Percentiles rank a stretch among this genome's conserved stretches.
These are phyloP conservation scores for Helicoverpa assulta DNA, from an alignment of 2,888 invertebrate genomes.

Conservation along the genomic window DNA sequence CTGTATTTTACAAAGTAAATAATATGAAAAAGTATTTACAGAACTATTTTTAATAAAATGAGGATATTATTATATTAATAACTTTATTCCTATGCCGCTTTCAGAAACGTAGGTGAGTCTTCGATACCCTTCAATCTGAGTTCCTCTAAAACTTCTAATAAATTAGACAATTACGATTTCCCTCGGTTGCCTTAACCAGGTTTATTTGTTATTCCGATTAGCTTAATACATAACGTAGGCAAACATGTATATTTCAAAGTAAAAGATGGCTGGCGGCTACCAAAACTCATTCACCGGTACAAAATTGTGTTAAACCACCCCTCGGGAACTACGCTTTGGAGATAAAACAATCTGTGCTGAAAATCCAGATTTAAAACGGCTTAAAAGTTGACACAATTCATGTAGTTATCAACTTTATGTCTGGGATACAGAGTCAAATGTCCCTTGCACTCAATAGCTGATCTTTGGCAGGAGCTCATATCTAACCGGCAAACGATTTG, in stretches of 20 bases:
- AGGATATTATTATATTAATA: too few relatives aligned
- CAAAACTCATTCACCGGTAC: constrained; percentile 90
- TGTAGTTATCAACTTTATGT: constrained; percentile 33
- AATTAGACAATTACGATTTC: too few relatives aligned
- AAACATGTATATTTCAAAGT: constrained; percentile 55
- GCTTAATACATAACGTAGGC: constrained; percentile 40
- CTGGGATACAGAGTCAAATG: neutral
- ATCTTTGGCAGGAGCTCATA: constrained; percentile 28
- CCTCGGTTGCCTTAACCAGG: neutral
- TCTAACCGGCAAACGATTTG: constrained; percentile 42
- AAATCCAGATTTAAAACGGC: constrained; percentile 15
- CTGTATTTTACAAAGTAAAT: neutral
- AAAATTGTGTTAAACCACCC: constrained; percentile 86
- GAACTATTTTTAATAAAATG: neutral
- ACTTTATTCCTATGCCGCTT: too few relatives aligned
- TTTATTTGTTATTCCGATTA: neutral
- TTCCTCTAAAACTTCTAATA: too few relatives aligned
- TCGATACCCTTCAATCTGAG: too few relatives aligned
- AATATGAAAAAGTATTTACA: too few relatives aligned
- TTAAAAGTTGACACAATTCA: neutral
- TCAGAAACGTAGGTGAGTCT: too few relatives aligned
- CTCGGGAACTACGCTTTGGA: constrained; percentile 76
- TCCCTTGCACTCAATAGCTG: constrained; percentile 2
- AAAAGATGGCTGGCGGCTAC: constrained; percentile 88
- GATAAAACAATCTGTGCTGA: constrained; percentile 79